These are phyloP conservation scores for Sebastes matsubarae DNA, from an alignment of 2,797 vertebrate species.

Conservation along the genomic window DNA sequence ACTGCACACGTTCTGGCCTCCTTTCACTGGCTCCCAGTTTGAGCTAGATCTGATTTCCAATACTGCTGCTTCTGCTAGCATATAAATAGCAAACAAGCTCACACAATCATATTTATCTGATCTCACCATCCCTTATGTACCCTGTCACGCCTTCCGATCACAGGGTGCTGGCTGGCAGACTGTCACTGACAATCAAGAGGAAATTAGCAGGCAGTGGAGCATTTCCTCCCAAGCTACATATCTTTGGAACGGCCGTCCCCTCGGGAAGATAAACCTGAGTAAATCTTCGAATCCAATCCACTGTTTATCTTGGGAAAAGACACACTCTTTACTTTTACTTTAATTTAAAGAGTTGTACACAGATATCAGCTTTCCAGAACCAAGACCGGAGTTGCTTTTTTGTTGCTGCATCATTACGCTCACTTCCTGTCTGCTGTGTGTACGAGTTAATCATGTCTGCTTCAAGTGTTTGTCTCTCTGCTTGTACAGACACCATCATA, in stretches of 20 bases:
- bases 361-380: background rate
- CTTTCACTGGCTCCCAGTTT: slow-evolving; percentile 5
- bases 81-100: slow-evolving; percentile 43
- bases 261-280: slow-evolving; percentile 21
- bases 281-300: slow-evolving; percentile 20
- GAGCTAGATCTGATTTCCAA: slow-evolving; percentile 42
- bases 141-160: slow-evolving; percentile 43
- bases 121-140: slow-evolving; percentile 46
- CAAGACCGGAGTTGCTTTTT: background rate
- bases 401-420: background rate
- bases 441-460: background rate
- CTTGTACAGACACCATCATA: background rate
- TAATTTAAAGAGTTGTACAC: background rate
- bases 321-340: background rate
- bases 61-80: slow-evolving; percentile 11
- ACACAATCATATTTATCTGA: slow-evolving; percentile 55
- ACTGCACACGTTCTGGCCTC: background rate
- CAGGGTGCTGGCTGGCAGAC: slow-evolving; percentile 29
- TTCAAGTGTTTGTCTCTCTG: background rate
- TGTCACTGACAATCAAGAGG: slow-evolving; percentile 45
- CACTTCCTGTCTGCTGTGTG: background rate
- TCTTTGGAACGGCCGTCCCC: slow-evolving; percentile 9
- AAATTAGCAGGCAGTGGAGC: slow-evolving; percentile 56
- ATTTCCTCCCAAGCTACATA: slow-evolving; percentile 28
- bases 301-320: slow-evolving; percentile 1